Base-by-base conservation (phyloP, 2,888 invertebrate genomes). In the Tetramorium bicarinatum region DNA sequence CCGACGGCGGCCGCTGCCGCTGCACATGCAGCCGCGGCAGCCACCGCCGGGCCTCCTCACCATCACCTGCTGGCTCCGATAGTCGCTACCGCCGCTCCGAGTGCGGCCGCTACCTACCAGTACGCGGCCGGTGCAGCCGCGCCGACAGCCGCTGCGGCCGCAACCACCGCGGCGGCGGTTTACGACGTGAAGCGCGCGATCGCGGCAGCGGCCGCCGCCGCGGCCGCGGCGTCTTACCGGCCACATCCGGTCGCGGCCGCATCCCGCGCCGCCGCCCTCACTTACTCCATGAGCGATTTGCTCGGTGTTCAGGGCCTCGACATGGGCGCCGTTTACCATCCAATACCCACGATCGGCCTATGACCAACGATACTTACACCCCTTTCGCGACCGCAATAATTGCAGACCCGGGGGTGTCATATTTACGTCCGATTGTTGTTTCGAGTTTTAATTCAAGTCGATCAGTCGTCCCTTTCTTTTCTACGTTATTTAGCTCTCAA, bases 251-350 rank as follows among this genome's bases (percentile, higher is more conserved):
- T 93, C 47, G 95, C 94, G 54, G 94, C 94, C 13, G 94, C 94
- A 13, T 92, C 94, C 3, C 89, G 95, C 64, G 94, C 95, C 92
- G 97, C 95, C 94, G 96, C 96, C 38, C 95, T 97, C 84, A 96
- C 96, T 67, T 97, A 97, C 94, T 97, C 96, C 84, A 96, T 97
- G 95, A 96, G 96, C 93, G 97, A 97, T 93, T 95, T 97, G 88
- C 96, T 98, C 81, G 97, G 97, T 62, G 96, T 97, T 79, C 97
- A 96, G 91, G 96, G 97, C 67, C 95, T 97, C 85, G 97, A 97
- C 92, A 95, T 97, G 93, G 96, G 96, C 85, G 96, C 97, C 18
- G 96, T 98, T 74, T 98, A 98, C 94, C 96, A 97, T 93, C 96
- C 96, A 85, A 96, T 97, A 82, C 96, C 97, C 74, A 96, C 97